Base-by-base conservation (phyloP, 2,888 invertebrate genomes). In the Spisula subtruncata region DNA sequence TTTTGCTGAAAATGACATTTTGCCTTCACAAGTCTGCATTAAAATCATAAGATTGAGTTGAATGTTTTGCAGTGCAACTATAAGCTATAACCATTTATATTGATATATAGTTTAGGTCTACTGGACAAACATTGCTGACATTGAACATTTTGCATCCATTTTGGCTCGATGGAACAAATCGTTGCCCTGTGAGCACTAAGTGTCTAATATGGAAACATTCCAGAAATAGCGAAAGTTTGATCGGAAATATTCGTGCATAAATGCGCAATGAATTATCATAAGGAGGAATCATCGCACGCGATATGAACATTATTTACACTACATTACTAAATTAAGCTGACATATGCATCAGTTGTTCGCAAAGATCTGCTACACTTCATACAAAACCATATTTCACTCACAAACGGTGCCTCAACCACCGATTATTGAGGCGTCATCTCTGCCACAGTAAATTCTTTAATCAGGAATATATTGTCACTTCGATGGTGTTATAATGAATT, bases 231-330 rank as follows among this genome's bases (percentile, higher is more conserved):
- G 5, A 35, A 25, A 14, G 75, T 8, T 18, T 6, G 32, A 75
- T 75, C 32, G 75, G 75, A 35, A 75, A 75, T 75, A 18, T 75
- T 75, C 75, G 75, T 75, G 75, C 75, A 75, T 75, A 75, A 75
- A 29, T 75, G 75, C 35, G 18, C 75, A 35, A 32, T 75, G 75
- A 75, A 75, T 75, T 75, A 75, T 75, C 75, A 75, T 75, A 75
- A 32, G 18, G 25, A 75, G 75, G 16, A 32, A 75, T 1, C 14
- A 32, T 6, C 18, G 4, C 75, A 75, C 75, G 75, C 75, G 12
- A 75, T 75, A 1, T 4, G 35, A 35, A 32, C 75, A 75, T 75
- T 32, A 75, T 14, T 35, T 75, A 75, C 35, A 18, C 32, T 75
- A 35, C 14, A 75, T 75, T 32, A 75, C 75, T 75, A 75, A 75